Base-by-base conservation (phyloP, 1,140 invertebrate species). In the Euborellia annulipes region DNA sequence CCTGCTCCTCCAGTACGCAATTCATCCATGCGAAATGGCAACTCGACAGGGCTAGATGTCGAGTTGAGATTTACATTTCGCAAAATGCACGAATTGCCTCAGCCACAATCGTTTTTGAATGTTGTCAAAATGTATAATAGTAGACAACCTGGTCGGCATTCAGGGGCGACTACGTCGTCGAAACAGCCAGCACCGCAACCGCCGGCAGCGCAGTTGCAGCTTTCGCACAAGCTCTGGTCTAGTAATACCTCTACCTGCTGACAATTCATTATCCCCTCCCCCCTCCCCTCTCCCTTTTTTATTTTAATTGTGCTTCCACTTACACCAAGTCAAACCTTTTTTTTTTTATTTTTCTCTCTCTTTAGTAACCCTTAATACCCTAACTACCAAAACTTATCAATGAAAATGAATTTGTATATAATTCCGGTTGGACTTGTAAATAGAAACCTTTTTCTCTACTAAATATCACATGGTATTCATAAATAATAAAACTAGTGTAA, bases 51-150 rank as follows among this genome's bases (percentile, higher is more conserved):
- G 17, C n/a, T 61, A 9, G 68, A 72, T 17, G 50, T 73, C 14
- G 71, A 73, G 46, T 42, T 57, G 3, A 59, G 67, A 43, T 73
- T 70, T 52, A 56, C 58, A 51, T 73, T 73, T 54, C 69, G 70
- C 49, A 55, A 57, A 13, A 56, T 65, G 3, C 57, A 63, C 22
- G 65, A 61, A 41, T 70, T 73, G 46, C 69, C 70, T 30, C 47
- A 53, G 1, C 71, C 71, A 3, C 66, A 63, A 40, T 59, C 60
- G 3, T 73, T 67, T 42, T 60, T 55, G 43, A 62, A 61, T 34
- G 60, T 70, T 16, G 45, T 58, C 3, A 72, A 73, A 56, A 55
- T 68, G 45, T 72, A 73, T 58, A 70, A 69, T 55, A 72, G 69
- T 55, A 72, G 63, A 65, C 23, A 27, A 27, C 23, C 23, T 4